These are phyloP conservation scores for Tubulanus polymorphus DNA, from an alignment of 2,888 invertebrate species.

Conservation along the genomic window DNA sequence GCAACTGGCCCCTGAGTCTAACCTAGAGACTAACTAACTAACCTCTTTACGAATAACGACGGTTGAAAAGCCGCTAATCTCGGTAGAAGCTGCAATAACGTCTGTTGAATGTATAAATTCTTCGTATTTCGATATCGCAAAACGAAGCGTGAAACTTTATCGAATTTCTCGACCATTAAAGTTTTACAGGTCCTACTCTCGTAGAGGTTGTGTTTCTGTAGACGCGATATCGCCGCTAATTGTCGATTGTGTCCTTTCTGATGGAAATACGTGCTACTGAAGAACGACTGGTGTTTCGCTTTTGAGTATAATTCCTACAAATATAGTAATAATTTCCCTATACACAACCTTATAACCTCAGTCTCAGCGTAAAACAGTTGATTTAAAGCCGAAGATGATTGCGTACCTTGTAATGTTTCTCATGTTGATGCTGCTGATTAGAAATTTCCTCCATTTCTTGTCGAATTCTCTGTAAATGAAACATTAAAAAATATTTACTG, in stretches of 20 bases:
- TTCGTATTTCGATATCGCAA: conserved; percentile 72
- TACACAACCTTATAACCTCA: not conserved
- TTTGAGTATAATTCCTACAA: conserved; percentile 20
- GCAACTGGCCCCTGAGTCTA: too few species aligned
- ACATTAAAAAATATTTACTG: too few species aligned
- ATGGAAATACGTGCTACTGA: conserved; percentile 25
- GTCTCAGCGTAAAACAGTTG: too few species aligned
- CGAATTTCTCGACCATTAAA: conserved; percentile 77
- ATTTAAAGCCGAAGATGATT: not conserved
- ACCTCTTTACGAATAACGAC: conserved; percentile 70
- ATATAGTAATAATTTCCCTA: not conserved
- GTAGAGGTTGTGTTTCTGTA: conserved; percentile 59
- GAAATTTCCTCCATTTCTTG: conserved; percentile 53
- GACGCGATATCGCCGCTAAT: conserved; percentile 18
- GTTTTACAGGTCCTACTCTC: conserved; percentile 84
- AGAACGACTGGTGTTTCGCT: conserved; percentile 24
- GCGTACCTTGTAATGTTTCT: conserved; percentile 40
- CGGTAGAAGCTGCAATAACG: conserved; percentile 80
- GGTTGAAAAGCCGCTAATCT: conserved; percentile 90
- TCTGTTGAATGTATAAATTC: conserved; percentile 79
- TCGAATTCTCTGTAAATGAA: conserved; percentile 37
- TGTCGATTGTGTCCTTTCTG: conserved; percentile 3
- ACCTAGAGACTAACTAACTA: too few species aligned
- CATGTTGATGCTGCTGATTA: conserved; percentile 50
- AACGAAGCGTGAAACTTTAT: conserved; percentile 65